Conservation (phyloP, 1,140 invertebrate genomes). For the Protaetia brevitarsis region DNA sequence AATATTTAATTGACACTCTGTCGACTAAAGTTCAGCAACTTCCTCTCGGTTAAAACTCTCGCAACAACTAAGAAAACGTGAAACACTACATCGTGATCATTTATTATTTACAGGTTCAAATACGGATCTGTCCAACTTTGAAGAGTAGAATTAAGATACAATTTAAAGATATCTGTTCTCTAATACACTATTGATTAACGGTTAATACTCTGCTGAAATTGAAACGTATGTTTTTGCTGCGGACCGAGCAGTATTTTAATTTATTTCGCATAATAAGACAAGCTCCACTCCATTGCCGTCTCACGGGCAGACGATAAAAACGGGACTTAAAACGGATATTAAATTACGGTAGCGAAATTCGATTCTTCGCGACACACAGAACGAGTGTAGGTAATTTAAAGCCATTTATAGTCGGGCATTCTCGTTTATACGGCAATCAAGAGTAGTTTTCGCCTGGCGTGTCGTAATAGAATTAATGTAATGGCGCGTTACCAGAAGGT, state of each 20-base stretch:
- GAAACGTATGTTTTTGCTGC: too few relatives aligned
- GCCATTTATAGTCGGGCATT: slow-evolving; percentile 37
- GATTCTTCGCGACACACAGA: slow-evolving; percentile 12
- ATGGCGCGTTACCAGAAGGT: slow-evolving; percentile 36
- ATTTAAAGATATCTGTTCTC: neutral
- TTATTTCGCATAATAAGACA: too few relatives aligned
- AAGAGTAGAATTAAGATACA: neutral
- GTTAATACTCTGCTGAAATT: too few relatives aligned
- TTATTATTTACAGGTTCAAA: slow-evolving; percentile 1
- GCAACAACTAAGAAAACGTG: neutral
- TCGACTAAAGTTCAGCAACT: neutral
- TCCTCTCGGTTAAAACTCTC: neutral
- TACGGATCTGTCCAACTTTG: neutral
- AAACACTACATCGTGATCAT: neutral
- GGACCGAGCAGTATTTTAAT: too few relatives aligned
- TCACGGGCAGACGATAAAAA: too few relatives aligned
- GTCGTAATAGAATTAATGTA: slow-evolving; percentile 41
- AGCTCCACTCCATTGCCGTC: too few relatives aligned
- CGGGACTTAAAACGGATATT: neutral
- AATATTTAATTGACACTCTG: slow-evolving; percentile 14
- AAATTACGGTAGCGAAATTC: neutral
- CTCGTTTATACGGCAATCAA: slow-evolving; percentile 40
- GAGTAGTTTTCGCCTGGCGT: slow-evolving; percentile 39
- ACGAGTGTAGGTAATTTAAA: slow-evolving; percentile 19
- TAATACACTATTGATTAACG: too few relatives aligned